phyloP scores from a whole-genome alignment of 2,797 vertebrate genomes.

The Centropyge bicolor region DNA sequence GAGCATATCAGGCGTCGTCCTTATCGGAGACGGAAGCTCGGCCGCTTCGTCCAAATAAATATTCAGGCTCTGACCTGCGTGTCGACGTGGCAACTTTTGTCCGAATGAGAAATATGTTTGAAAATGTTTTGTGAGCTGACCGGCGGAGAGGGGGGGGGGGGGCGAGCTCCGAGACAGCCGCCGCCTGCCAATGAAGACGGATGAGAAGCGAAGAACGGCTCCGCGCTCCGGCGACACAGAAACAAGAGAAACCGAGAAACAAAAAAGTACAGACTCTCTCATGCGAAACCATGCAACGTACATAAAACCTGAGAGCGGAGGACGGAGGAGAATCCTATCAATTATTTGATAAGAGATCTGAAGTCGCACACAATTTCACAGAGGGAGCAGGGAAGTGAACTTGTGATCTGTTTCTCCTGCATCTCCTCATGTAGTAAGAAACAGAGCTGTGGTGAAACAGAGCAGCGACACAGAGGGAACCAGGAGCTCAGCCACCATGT shows the following conservation, averaged over 20 bases:
- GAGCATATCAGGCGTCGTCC: slow-evolving; percentile 30
- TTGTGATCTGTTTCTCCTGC: slow-evolving; percentile 68
- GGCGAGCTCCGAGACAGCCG: slow-evolving; percentile 43
- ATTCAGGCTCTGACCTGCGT: slow-evolving; percentile 62
- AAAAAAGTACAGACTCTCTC: slow-evolving; percentile 21
- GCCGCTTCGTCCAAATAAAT: slow-evolving; percentile 32
- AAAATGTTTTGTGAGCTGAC: slow-evolving; percentile 51
- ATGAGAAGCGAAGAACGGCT: slow-evolving; percentile 55
- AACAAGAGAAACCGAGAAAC: slow-evolving; percentile 46
- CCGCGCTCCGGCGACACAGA: slow-evolving; percentile 37
- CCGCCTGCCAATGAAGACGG: slow-evolving; percentile 64
- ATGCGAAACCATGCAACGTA: slow-evolving; percentile 40
- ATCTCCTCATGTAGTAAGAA: slow-evolving; percentile 57
- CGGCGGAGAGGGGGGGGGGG: slow-evolving; percentile 43
- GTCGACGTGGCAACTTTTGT: slow-evolving; percentile 43
- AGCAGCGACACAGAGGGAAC: slow-evolving; percentile 24
- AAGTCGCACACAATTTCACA: slow-evolving; percentile 62
- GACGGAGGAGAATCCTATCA: slow-evolving; percentile 57
- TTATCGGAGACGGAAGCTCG: slow-evolving; percentile 46
- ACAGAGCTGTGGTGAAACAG: slow-evolving; percentile 37
- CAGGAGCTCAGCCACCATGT: slow-evolving; percentile 24
- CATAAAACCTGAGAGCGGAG: slow-evolving; percentile 48
- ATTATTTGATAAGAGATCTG: slow-evolving; percentile 77
- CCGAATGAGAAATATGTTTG: slow-evolving; percentile 53
- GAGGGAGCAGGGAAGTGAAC: slow-evolving; percentile 51